Evolutionary conservation across 2,113 vertebrate genomes (phyloP), one percentile per base, ranked within the genome.

Genomic region (Hypocryptadius cinnamomeus): DNA sequence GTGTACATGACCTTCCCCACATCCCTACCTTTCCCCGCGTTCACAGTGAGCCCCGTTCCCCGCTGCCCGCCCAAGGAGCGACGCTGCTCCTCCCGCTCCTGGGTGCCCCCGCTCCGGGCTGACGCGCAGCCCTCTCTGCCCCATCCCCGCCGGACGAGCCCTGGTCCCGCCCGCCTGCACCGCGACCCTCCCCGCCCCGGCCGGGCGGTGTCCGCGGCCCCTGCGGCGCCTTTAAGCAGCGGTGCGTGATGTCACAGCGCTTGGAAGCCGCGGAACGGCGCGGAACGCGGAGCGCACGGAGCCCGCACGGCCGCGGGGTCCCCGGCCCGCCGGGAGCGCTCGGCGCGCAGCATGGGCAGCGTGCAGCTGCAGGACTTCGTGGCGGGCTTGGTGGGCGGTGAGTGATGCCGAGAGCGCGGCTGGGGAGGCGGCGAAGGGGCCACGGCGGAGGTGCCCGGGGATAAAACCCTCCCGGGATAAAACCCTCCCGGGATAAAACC

Each of bases 331-430:
- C 25, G 14, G 39, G 39, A 39, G 39, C 39, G 39, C 39, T 39
- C 39, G 39, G 39, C 39, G 40, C 12, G 11, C 81, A 30, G 47
- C 50, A 97, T 96, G 97, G 91, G 45, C 4, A 95, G 54, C 80
- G 11, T 96, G 51, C 96, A 97, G 66, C 48, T 97, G 79, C 97
- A 98, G 74, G 98, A 98, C 71, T 98, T 98, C 70, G 90, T 70
- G 15, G 98, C 98, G 9, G 98, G 98, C 64, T 98, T 96, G 96
- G 95, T 98, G 59, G 98, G 98, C 93, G 98, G 98, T 97, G 95
- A 93, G 97, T 91, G 79, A 22, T 30, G 61, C 54, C 30, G 37
- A 5, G 51, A 78, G 60, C n/a, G 57, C 28, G 42, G 42, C 6
- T 4, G 33, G 10, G 24, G 33, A 17, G 45, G 35, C 40, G 8